Conservation (phyloP, 2,797 vertebrate genomes). For the Girardinus metallicus region DNA sequence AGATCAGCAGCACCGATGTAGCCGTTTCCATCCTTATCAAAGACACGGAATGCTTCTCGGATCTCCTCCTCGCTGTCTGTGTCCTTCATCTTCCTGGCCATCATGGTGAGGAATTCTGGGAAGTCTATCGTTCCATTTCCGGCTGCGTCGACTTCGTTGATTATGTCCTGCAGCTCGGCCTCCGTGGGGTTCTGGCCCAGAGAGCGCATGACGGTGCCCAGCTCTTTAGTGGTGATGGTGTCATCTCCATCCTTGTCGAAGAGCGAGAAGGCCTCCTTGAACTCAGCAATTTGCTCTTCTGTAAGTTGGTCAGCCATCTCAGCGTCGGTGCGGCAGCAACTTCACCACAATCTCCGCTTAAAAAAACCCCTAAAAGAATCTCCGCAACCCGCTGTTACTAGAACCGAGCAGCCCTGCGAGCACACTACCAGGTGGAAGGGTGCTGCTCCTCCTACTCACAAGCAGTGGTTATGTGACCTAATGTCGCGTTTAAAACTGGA, state of each 20-base stretch:
- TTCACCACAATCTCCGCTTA: too few species aligned
- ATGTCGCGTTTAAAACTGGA: too few species aligned
- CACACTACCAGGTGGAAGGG: too few species aligned
- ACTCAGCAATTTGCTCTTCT: conserved; percentile 99
- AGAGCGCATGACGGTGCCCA: conserved; percentile 98
- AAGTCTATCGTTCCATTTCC: conserved; percentile 99
- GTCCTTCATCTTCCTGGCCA: conserved; percentile 99
- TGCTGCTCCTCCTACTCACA: too few species aligned
- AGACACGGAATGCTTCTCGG: conserved; percentile 99
- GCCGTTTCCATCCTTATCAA: conserved; percentile 98
- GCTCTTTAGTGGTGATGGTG: conserved; percentile 99
- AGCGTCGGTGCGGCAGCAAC: too few species aligned
- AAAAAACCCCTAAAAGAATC: too few species aligned
- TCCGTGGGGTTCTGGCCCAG: conserved; percentile 99
- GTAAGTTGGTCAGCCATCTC: conserved; percentile 99
- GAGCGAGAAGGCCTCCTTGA: conserved; percentile 99
- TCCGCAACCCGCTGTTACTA: too few species aligned
- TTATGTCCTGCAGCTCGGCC: conserved; percentile 99
- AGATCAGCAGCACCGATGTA: conserved; percentile 99
- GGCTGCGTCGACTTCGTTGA: conserved; percentile 99
- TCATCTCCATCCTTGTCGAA: conserved; percentile 99
- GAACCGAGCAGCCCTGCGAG: too few species aligned
- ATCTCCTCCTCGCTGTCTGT: conserved; percentile 99
- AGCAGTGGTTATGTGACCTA: too few species aligned
- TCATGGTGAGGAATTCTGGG: conserved; percentile 99